Base-by-base conservation (phyloP, 2,888 invertebrate species). In the Netelia virgata region DNA sequence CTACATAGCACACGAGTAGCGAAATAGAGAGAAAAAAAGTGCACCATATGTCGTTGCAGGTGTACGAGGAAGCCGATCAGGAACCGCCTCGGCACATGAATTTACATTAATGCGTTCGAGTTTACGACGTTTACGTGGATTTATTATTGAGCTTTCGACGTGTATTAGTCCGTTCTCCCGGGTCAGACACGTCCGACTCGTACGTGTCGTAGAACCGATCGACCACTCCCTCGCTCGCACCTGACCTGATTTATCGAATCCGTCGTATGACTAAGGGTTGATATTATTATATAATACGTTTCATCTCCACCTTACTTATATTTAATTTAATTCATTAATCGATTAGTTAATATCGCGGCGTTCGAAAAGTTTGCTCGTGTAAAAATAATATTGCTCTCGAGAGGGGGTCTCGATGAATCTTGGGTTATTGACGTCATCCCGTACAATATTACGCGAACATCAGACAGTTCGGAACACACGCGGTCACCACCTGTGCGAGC, bases 11-110 rank as follows among this genome's bases (percentile, higher is more conserved):
- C 53, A 61, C 14, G 28, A 55, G 18, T 18, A 57, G 64, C 18
- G 43, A 74, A 74, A 82, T 64, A 68, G 55, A 81, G 53, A 66
- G 41, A 68, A 82, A 82, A 91, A 91, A 91, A 70, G 55, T 69
- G 55, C 90, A 90, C 93, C 93, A 93, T 93, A 93, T 93, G 93
- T 92, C 88, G 88, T 83, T 90, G 93, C 93, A 93, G 93, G 93
- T 93, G 93, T 90, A 92, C 91, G 70, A 85, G 86, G 76, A 88
- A 90, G 90, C 88, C 92, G 93, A 92, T 93, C 92, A 91, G 91
- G 90, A 89, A 89, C 87, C 86, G 86, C 87, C 28, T 86, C 85
- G 89, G 89, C 88, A 90, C 90, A 92, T 91, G 92, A 92, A 93
- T 93, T 93, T 92, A 92, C 93, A 93, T 93, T 92, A 92, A 92